Percentiles rank a stretch among this genome's conserved stretches.
Conservation (phyloP, 2,113 vertebrate genomes). For the Upupa epops region DNA sequence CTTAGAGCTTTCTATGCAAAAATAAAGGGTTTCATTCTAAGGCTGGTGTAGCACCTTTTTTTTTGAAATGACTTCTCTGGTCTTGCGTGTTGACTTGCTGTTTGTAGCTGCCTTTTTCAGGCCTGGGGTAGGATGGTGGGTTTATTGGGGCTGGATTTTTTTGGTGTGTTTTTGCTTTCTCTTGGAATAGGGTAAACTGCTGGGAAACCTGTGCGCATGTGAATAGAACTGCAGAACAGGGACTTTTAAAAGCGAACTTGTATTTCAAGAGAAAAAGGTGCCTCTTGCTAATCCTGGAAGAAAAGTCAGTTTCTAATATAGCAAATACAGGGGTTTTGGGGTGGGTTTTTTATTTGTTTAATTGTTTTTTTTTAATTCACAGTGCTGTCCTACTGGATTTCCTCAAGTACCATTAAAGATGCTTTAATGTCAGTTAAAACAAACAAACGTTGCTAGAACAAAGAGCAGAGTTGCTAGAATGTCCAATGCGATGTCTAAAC, state of each 20-base stretch:
- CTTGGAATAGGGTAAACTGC: neutral
- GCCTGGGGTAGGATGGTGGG: neutral
- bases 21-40: constrained; percentile 75
- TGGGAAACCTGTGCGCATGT: no score
- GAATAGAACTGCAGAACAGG: neutral
- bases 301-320: neutral
- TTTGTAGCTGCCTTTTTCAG: neutral
- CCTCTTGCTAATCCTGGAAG: neutral
- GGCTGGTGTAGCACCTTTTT: constrained; percentile 9
- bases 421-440: neutral
- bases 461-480: neutral
- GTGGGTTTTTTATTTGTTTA: accelerated
- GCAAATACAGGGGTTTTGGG: neutral
- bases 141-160: neutral
- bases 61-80: neutral
- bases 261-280: no score
- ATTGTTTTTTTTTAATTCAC: neutral
- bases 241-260: neutral
- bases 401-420: neutral
- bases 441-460: no score
- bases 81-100: neutral
- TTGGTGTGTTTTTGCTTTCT: neutral
- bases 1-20: constrained; percentile 84
- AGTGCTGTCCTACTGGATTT: neutral
- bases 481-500: constrained; percentile 1